These are phyloP conservation scores for Hermaeophaga mercurialis DNA, from an alignment of 2,888 invertebrate genomes.

Conservation along the genomic window DNA sequence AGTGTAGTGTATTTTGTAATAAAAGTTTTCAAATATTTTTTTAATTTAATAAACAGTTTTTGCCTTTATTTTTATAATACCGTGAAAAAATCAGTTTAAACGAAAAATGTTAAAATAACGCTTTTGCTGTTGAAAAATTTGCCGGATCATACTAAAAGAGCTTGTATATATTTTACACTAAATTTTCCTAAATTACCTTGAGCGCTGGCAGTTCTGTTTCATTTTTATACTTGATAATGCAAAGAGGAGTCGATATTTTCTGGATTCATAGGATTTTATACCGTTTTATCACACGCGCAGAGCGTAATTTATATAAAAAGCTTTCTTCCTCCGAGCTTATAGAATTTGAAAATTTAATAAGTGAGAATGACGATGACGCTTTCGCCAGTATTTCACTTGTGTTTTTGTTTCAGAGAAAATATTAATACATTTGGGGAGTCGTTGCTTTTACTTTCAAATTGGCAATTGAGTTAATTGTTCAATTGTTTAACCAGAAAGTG, in stretches of 20 bases:
- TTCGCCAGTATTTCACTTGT: slow-evolving; percentile 13
- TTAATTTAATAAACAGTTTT: too few relatives aligned
- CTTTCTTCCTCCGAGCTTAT: slow-evolving; percentile 30
- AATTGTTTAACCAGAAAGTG: slow-evolving; percentile 9
- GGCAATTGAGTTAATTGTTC: slow-evolving; percentile 6
- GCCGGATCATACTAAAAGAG: too few relatives aligned
- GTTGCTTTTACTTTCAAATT: slow-evolving; percentile 4
- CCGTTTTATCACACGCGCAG: slow-evolving; percentile 34
- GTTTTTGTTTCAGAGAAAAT: slow-evolving; percentile 6
- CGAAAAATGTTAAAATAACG: too few relatives aligned
- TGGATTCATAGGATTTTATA: slow-evolving; percentile 33
- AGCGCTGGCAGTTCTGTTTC: slow-evolving; percentile 13
- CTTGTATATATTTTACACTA: background rate
- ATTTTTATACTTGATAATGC: slow-evolving; percentile 9
- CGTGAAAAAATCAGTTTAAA: too few relatives aligned
- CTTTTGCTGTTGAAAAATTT: too few relatives aligned
- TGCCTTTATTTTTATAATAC: too few relatives aligned
- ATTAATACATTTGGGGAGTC: slow-evolving; percentile 4
- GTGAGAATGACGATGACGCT: slow-evolving; percentile 32
- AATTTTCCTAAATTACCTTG: background rate
- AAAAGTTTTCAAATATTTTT: too few relatives aligned
- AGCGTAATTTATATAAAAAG: slow-evolving; percentile 39
- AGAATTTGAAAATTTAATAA: slow-evolving; percentile 38
- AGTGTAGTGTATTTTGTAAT: too few relatives aligned
- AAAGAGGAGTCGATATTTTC: slow-evolving; percentile 35